phyloP scores from a whole-genome alignment of 1,140 invertebrate genomes.

The Marisa cornuarietis region DNA sequence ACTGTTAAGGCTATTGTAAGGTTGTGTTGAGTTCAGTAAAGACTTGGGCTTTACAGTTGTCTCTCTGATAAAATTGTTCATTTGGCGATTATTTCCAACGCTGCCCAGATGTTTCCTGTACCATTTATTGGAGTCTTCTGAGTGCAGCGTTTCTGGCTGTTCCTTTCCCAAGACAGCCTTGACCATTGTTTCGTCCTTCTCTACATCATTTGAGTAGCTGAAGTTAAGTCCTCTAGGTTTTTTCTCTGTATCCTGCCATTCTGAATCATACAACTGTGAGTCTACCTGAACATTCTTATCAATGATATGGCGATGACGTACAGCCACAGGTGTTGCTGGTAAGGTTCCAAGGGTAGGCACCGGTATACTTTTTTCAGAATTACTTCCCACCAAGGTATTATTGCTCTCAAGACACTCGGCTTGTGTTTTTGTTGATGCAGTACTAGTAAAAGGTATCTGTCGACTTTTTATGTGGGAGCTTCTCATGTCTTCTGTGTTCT shows the following conservation, averaged over 20 bases:
- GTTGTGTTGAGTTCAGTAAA: conserved; percentile 38
- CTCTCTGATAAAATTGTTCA: conserved; percentile 39
- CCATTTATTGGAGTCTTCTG: neutral
- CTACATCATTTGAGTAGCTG: conserved; percentile 23
- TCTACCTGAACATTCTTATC: conserved; percentile 37
- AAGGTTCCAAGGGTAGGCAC: neutral
- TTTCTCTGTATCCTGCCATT: conserved; percentile 32
- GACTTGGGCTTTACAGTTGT: conserved; percentile 41
- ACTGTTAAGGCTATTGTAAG: conserved; percentile 7
- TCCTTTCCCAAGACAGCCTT: conserved; percentile 1
- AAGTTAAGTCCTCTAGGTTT: conserved; percentile 28
- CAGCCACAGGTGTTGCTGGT: conserved; percentile 30
- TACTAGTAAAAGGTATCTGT: no score
- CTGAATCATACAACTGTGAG: conserved; percentile 29
- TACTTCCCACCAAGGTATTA: no score
- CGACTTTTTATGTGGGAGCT: no score
- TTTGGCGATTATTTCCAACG: conserved; percentile 38
- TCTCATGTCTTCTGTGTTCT: no score
- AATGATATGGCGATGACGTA: conserved; percentile 35
- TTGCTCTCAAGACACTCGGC: no score
- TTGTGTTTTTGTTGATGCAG: no score
- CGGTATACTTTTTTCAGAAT: no score
- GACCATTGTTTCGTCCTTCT: conserved; percentile 2
- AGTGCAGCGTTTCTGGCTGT: neutral
- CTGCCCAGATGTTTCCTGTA: conserved; percentile 36